Conservation (phyloP, 2,113 vertebrate genomes). For the Micromys minutus region DNA sequence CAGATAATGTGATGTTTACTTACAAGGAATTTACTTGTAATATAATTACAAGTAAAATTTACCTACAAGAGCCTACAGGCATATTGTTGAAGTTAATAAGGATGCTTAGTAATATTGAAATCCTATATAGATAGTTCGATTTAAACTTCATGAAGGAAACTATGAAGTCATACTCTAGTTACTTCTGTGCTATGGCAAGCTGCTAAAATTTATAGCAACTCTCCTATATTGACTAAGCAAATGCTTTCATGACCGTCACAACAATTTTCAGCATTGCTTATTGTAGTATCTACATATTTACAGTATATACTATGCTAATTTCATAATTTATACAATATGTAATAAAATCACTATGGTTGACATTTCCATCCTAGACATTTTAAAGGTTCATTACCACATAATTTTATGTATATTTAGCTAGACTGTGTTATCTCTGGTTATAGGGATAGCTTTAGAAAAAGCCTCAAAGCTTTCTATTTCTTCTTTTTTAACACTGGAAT, state of each 20-base stretch:
- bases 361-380: background rate
- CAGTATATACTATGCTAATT: background rate
- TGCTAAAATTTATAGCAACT: background rate
- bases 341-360: background rate
- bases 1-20: background rate
- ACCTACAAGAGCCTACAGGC: background rate
- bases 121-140: background rate
- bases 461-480: background rate
- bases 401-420: background rate
- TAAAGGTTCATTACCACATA: background rate
- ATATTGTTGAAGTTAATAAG: background rate
- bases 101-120: background rate
- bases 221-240: background rate
- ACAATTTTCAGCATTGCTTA: background rate
- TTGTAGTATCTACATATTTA: background rate
- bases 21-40: too few relatives aligned
- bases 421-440: background rate
- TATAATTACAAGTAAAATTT: too few relatives aligned
- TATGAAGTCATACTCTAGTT: background rate
- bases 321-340: background rate
- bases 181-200: background rate
- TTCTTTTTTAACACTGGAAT: slow-evolving; percentile 9
- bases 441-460: background rate
- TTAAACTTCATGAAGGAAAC: background rate
- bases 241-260: background rate